A percentile compares a stretch with the other conserved stretches of the same genome.
Conservation (phyloP, 2,888 invertebrate species). For the Morpho helenor region DNA sequence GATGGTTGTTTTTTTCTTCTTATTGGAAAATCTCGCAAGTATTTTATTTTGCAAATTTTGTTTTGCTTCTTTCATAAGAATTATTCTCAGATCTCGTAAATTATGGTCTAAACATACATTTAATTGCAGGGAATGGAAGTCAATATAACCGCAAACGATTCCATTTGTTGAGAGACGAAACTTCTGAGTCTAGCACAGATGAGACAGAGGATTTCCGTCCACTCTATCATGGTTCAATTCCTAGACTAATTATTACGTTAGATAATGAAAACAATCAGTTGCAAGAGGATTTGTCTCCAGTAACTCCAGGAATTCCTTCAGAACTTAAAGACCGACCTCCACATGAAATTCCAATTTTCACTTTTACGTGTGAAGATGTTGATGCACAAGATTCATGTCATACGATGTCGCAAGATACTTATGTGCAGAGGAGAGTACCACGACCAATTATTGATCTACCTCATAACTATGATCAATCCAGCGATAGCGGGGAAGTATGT, state of each 20-base stretch:
- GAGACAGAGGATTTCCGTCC: conserved; percentile 59
- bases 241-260: conserved; percentile 62
- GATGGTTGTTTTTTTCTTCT: background rate
- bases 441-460: conserved; percentile 52
- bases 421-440: conserved; percentile 38
- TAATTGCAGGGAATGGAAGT: conserved; percentile 63
- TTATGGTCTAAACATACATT: conserved; percentile 31
- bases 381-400: conserved; percentile 46
- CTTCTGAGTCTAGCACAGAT: conserved; percentile 66
- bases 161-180: conserved; percentile 52
- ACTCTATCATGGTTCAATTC: conserved; percentile 64
- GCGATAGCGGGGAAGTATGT: conserved; percentile 51
- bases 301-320: conserved; percentile 60
- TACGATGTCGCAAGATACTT: conserved; percentile 34
- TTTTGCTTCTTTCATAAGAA: conserved; percentile 15
- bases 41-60: conserved; percentile 8
- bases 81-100: conserved; percentile 3
- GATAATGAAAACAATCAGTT: conserved; percentile 63
- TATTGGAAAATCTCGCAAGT: background rate
- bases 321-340: conserved; percentile 44
- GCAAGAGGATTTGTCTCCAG: conserved; percentile 60
- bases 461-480: conserved; percentile 47
- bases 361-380: conserved; percentile 69
- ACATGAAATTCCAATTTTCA: conserved; percentile 61
- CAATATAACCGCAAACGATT: conserved; percentile 52